Conservation (phyloP, 1,140 invertebrate genomes). For the Gonioctena quinquepunctata region DNA sequence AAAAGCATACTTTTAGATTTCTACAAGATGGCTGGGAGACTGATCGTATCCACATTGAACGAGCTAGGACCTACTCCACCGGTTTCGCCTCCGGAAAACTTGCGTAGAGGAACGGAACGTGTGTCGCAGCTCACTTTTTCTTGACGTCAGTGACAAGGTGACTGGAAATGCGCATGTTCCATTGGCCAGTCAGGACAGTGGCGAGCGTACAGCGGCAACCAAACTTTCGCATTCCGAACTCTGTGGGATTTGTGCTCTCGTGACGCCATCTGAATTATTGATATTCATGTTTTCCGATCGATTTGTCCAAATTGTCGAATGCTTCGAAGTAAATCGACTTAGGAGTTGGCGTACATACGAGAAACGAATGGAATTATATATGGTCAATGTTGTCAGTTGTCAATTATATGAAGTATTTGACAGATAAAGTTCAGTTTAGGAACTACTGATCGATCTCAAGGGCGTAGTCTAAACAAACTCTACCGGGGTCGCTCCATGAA, state of each 20-base stretch:
- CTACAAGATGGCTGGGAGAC: conserved; percentile 56
- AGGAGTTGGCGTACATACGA: too few species aligned
- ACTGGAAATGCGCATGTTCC: conserved; percentile 41
- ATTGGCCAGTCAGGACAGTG: background rate
- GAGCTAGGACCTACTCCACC: conserved; percentile 29
- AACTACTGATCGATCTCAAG: too few species aligned
- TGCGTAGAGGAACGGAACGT: background rate
- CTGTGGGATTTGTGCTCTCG: background rate
- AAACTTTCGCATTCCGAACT: conserved; percentile 17
- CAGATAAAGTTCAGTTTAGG: too few species aligned
- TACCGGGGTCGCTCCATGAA: too few species aligned
- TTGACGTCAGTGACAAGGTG: conserved; percentile 53
- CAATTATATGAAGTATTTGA: too few species aligned
- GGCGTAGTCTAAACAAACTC: too few species aligned
- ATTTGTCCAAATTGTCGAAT: background rate
- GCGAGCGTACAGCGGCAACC: conserved; percentile 21
- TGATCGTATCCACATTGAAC: conserved; percentile 43
- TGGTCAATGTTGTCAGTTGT: too few species aligned
- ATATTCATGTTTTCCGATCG: background rate
- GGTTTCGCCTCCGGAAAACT: conserved; percentile 3
- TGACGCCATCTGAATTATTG: conserved; percentile 1
- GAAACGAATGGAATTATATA: too few species aligned
- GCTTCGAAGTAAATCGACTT: too few species aligned
- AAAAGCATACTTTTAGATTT: conserved; percentile 56
- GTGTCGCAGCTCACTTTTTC: conserved; percentile 22